Percentiles rank a stretch among this genome's conserved stretches.
phyloP scores from a whole-genome alignment of 2,113 vertebrate genomes.

The Diglossa brunneiventris region DNA sequence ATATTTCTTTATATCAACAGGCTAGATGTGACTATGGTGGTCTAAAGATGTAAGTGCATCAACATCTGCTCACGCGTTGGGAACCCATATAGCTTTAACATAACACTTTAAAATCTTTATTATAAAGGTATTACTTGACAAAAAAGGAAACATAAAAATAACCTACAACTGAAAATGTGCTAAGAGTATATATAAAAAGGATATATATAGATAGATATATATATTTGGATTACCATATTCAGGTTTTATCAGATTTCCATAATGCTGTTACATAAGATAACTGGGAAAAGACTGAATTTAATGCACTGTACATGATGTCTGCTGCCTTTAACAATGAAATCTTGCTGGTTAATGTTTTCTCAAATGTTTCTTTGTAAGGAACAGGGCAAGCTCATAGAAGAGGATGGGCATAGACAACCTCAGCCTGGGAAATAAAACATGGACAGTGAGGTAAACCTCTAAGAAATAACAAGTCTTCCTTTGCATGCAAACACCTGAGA shows the following conservation, averaged over 20 bases:
- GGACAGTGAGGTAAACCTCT: background rate
- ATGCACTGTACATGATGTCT: background rate
- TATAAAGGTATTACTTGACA: background rate
- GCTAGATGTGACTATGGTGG: background rate
- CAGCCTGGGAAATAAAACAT: background rate
- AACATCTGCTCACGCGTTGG: background rate
- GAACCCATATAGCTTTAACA: background rate
- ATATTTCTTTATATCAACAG: background rate
- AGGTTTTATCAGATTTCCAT: slow-evolving; percentile 12
- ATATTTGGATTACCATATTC: background rate
- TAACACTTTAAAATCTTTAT: background rate
- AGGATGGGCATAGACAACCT: background rate
- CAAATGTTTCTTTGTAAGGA: background rate
- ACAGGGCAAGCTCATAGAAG: background rate
- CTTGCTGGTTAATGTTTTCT: background rate
- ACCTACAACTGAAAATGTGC: background rate
- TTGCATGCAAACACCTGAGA: background rate
- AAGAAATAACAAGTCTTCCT: background rate
- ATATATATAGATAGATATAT: background rate
- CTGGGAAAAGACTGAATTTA: background rate
- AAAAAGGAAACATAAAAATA: slow-evolving; percentile 30
- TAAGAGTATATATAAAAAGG: background rate
- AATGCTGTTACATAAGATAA: background rate
- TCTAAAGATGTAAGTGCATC: background rate
- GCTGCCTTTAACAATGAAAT: background rate